phyloP scores from a whole-genome alignment of 2,797 vertebrate genomes.

The Melanotaenia maccullochi region DNA sequence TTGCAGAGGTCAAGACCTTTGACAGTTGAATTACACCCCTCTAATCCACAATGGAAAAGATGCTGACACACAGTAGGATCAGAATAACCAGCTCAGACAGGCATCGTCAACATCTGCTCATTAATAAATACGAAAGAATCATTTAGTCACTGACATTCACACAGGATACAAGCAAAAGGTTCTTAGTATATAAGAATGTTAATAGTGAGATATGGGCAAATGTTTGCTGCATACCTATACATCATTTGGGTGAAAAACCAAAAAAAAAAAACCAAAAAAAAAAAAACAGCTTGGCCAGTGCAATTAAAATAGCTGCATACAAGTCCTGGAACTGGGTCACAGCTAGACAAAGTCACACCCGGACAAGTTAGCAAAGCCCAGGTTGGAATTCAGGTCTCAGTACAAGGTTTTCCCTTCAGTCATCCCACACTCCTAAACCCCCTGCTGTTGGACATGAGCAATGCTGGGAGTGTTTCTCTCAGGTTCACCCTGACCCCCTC shows the following conservation, averaged over 20 bases:
- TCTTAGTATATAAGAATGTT: background rate
- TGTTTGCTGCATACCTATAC: slow-evolving; percentile 3
- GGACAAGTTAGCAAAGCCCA: slow-evolving; percentile 43
- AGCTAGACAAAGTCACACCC: slow-evolving; percentile 67
- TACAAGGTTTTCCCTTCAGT: slow-evolving; percentile 50
- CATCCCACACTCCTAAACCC: slow-evolving; percentile 53
- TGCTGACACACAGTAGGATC: slow-evolving; percentile 6
- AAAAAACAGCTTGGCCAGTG: slow-evolving; percentile 21
- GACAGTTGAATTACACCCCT: slow-evolving; percentile 87
- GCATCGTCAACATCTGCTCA: slow-evolving; percentile 41
- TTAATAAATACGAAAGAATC: background rate
- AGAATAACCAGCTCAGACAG: slow-evolving; percentile 64
- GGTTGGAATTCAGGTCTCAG: slow-evolving; percentile 54
- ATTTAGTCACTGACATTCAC: no score
- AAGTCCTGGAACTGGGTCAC: slow-evolving; percentile 65
- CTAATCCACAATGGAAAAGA: slow-evolving; percentile 78
- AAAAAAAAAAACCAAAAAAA: no score
- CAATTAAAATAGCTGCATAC: slow-evolving; percentile 20
- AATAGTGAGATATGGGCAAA: slow-evolving; percentile 12
- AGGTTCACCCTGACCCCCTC: slow-evolving; percentile 45
- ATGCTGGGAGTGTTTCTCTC: slow-evolving; percentile 62
- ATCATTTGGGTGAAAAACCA: background rate
- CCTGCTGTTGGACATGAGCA: slow-evolving; percentile 76
- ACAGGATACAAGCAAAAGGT: slow-evolving; percentile 21
- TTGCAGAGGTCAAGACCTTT: slow-evolving; percentile 89